Conservation (phyloP, 2,888 invertebrate genomes). For the Hoplodrina blanda region DNA sequence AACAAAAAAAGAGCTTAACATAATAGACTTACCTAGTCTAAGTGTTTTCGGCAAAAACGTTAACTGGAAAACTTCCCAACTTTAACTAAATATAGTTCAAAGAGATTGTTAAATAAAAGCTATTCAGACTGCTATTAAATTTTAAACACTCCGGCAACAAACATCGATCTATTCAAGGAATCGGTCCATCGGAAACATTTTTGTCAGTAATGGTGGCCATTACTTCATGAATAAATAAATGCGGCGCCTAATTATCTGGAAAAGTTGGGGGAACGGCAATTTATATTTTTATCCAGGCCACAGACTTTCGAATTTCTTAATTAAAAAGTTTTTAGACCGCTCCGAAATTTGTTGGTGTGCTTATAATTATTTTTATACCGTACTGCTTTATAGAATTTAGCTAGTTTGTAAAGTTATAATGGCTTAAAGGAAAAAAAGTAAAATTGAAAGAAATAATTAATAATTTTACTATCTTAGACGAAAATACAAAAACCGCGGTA, state of each 20-base stretch:
- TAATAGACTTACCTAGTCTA: too few species aligned
- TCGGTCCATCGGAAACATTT: constrained; percentile 54
- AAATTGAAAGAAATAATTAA: neutral
- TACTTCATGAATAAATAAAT: constrained; percentile 64
- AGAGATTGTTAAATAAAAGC: constrained; percentile 54
- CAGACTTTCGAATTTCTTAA: constrained; percentile 48
- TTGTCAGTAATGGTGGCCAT: constrained; percentile 58
- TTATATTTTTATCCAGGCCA: constrained; percentile 51
- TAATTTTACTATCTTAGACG: neutral
- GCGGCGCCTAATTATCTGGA: constrained; percentile 58
- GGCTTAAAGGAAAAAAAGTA: neutral
- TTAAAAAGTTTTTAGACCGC: constrained; percentile 57
- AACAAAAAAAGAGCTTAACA: too few species aligned
- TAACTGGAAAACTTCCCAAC: neutral
- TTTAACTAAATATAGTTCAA: constrained; percentile 44
- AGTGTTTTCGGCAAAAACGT: too few species aligned
- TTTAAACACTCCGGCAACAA: constrained; percentile 65
- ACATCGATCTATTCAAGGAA: constrained; percentile 64
- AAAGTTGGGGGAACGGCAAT: constrained; percentile 47
- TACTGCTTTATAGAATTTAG: constrained; percentile 4
- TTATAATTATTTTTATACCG: constrained; percentile 40
- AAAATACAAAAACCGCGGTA: neutral
- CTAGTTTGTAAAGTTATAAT: constrained; percentile 15
- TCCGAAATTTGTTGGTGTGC: constrained; percentile 35
- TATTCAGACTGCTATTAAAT: constrained; percentile 63